Percentiles rank a stretch among this genome's conserved stretches.
phyloP scores from a whole-genome alignment of 2,113 vertebrate species.

The Lamprologus ornatipinnis region DNA sequence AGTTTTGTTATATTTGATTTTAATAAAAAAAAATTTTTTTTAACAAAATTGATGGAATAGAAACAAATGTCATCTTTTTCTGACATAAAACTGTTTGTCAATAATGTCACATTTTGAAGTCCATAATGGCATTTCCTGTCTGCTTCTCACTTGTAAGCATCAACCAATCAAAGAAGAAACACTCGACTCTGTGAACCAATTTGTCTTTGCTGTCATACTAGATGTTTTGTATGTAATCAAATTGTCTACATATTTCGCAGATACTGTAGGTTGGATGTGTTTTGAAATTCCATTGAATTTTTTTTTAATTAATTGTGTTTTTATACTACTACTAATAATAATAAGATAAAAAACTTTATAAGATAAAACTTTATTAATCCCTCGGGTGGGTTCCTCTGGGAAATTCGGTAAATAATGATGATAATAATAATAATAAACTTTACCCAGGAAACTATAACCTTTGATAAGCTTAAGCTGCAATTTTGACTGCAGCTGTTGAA shows the following conservation, averaged over 20 bases:
- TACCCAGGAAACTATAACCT: neutral
- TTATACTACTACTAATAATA: rapidly evolving
- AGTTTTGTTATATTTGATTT: neutral
- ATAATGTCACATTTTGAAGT: neutral
- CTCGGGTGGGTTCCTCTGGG: too few species aligned
- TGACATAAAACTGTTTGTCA: neutral
- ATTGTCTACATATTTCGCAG: neutral
- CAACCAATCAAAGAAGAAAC: neutral
- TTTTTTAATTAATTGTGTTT: neutral
- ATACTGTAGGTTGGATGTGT: neutral
- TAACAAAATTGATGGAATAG: neutral
- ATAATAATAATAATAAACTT: neutral
- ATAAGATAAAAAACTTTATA: neutral
- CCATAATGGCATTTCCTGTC: neutral
- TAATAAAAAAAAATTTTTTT: rapidly evolving
- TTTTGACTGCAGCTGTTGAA: neutral
- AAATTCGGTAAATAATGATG: too few species aligned
- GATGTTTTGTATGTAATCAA: neutral
- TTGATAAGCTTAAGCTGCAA: neutral
- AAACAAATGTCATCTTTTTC: neutral
- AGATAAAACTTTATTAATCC: too few species aligned
- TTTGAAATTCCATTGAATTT: neutral
- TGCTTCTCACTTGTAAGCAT: neutral
- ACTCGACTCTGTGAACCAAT: neutral
- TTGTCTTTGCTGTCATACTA: neutral